Evolutionary conservation across 2,113 vertebrate species (phyloP), one percentile per base, ranked within the genome.

Genomic region (Heterocephalus glaber): DNA sequence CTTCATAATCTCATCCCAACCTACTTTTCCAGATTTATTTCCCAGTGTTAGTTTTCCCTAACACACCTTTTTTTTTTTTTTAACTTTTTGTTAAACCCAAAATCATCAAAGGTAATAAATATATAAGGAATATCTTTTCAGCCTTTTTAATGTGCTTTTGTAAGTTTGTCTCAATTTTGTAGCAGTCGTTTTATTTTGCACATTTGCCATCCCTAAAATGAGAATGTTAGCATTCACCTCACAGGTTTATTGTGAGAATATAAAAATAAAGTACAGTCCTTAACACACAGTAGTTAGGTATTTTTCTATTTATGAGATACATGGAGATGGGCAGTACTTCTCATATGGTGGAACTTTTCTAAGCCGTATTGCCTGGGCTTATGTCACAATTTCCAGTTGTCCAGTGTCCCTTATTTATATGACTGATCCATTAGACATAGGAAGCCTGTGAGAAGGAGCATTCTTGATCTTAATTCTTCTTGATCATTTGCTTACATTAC

Each of bases 11-110:
- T 86, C 26, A 87, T 70, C 44, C 44, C 74, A 79, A 22, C 11
- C 38, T 86, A 7, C 38, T 65, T 81, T 47, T 65, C 33, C 66
- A 92, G 47, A 79, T 89, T 54, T 86, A 86, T 74, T 92, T 94
- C 16, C 41, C 60, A 56, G 4, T 89, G 89, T 65, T n/a, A n/a
- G n/a, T n/a, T 88, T 91, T 91, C 44, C 68, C 28, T 83, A 38
- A 86, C 5, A 86, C 4, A 20, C 11, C 20, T 19, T 85, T 56
- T 93, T 66, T 33, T 22, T 66, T 74, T 77, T 14, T 58, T 58
- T 19, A 58, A 58, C 3, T 92, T 35, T 52, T 26, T 92, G 41
- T 84, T 41, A 12, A 88, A 79, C 47, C 70, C 88, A n/a, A 83
- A 92, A 70, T 87, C 28, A 66, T 74, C 85, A 92, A 85, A 70